Conservation (phyloP, 1,140 invertebrate genomes). For the Penaeus indicus region DNA sequence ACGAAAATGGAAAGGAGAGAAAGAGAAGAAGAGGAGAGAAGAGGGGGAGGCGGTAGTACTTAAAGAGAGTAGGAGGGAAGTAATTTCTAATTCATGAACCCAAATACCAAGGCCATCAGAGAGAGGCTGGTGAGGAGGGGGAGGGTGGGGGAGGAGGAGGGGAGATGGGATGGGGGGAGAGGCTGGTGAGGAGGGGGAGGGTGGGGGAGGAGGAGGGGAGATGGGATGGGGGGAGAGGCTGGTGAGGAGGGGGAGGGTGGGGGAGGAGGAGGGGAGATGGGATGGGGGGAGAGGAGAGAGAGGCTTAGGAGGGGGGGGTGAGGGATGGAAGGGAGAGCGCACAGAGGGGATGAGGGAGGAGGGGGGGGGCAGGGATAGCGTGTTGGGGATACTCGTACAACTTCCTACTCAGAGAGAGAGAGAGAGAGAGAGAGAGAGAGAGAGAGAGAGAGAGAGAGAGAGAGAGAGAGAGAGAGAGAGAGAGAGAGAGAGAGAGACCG, state of each 20-base stretch:
- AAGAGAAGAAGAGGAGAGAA: slow-evolving; percentile 24
- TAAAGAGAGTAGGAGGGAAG: not conserved
- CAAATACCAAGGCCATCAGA: not conserved
- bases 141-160: not conserved
- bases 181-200: not conserved
- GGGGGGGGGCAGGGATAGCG: too few relatives aligned
- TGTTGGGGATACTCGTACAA: too few relatives aligned
- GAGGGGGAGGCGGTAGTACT: slow-evolving; percentile 16
- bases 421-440: not conserved
- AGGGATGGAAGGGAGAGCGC: not conserved
- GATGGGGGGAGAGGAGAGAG: too few relatives aligned
- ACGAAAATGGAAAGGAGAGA: slow-evolving; percentile 15
- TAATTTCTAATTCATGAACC: not conserved
- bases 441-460: not conserved
- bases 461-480: not conserved
- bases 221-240: not conserved
- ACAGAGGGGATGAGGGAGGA: not conserved
- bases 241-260: not conserved
- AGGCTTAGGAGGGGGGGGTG: not conserved
- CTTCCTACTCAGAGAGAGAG: too few relatives aligned
- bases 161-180: not conserved
- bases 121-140: not conserved
- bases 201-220: not conserved
- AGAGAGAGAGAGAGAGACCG: not conserved
- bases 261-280: slow-evolving; percentile 13